Conservation (phyloP, 2,797 vertebrate genomes). For the Poeciliopsis gracilis region DNA sequence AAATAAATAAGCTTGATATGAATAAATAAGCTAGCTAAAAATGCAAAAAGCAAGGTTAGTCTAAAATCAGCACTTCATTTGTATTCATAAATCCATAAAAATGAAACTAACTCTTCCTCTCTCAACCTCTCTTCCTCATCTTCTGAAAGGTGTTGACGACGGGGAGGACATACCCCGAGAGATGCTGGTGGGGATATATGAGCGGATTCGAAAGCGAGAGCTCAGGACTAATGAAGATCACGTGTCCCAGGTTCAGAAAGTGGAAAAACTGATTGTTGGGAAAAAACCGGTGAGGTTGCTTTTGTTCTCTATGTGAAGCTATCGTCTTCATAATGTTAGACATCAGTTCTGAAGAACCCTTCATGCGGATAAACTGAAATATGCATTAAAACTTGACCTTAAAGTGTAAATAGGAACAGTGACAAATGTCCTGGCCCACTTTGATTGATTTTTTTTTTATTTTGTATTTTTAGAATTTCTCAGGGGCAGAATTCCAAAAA, state of each 20-base stretch:
- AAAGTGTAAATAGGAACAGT: constrained; percentile 18
- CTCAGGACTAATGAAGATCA: constrained; percentile 98
- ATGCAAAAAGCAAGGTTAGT: constrained; percentile 19
- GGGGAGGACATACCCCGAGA: constrained; percentile 96
- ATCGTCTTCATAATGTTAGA: constrained; percentile 32
- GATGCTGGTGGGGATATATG: constrained; percentile 95
- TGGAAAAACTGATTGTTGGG: constrained; percentile 97
- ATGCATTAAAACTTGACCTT: constrained; percentile 22
- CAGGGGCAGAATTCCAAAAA: background rate
- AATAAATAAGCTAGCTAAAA: background rate
- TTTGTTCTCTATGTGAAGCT: constrained; percentile 33
- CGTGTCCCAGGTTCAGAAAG: constrained; percentile 97
- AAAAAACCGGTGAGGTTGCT: constrained; percentile 91
- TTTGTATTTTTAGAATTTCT: no score
- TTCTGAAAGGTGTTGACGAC: constrained; percentile 90
- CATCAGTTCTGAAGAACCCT: constrained; percentile 43
- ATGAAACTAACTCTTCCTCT: constrained; percentile 39
- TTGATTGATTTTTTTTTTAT: no score
- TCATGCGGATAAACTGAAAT: constrained; percentile 33
- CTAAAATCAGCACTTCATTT: constrained; percentile 37
- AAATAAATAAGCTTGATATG: no score
- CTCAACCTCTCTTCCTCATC: constrained; percentile 23
- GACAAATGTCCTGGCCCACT: constrained; percentile 20
- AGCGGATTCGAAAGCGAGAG: constrained; percentile 94
- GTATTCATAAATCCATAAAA: constrained; percentile 27